Evolutionary conservation across 2,888 invertebrate species (phyloP).

Genomic region (Fissipunctia ypsillon): DNA sequence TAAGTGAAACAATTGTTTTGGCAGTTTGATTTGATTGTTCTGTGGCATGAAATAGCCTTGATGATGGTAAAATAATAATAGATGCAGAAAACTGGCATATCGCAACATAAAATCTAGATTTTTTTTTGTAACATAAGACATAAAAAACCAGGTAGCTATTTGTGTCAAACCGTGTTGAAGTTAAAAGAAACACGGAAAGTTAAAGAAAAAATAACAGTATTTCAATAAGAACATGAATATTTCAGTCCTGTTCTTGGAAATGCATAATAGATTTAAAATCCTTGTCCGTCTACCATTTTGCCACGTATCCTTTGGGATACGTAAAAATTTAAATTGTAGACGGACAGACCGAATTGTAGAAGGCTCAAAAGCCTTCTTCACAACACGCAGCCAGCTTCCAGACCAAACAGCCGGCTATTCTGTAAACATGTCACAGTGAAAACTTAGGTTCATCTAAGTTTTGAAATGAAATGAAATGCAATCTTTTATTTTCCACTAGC

Average conservation of each 20-base stretch:
- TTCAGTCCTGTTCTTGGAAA: not conserved
- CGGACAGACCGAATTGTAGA: no score
- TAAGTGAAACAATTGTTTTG: conserved; percentile 15
- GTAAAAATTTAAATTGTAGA: no score
- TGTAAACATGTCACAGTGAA: no score
- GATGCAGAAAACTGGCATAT: not conserved
- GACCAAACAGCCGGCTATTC: not conserved
- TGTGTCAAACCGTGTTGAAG: not conserved
- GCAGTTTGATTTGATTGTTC: conserved; percentile 13
- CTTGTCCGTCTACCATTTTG: not conserved
- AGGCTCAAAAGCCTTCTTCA: not conserved
- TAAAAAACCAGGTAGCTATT: not conserved
- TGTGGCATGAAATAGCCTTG: not conserved
- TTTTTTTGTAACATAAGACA: no score
- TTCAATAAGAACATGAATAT: not conserved
- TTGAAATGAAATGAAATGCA: no score
- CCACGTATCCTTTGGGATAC: not conserved
- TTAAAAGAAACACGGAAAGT: not conserved
- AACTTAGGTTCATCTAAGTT: no score
- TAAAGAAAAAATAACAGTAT: not conserved
- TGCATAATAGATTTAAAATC: not conserved
- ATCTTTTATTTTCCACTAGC: no score
- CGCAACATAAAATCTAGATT: no score
- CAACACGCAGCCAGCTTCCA: not conserved
- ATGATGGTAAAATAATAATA: not conserved